Conservation (phyloP, 2,888 invertebrate genomes). For the Zygothrica quintamaculata region DNA sequence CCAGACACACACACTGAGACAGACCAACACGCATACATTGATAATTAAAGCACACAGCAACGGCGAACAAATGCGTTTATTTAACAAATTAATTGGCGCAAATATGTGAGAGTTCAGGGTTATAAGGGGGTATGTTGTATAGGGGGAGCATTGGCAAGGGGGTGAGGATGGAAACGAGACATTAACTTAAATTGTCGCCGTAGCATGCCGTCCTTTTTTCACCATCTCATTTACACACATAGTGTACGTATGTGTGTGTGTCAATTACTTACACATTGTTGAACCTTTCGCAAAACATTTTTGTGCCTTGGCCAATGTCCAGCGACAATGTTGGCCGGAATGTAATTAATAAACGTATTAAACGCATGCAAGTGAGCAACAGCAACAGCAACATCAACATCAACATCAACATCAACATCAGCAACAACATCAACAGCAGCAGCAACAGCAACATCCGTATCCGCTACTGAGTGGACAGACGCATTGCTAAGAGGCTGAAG, state of each 20-base stretch:
- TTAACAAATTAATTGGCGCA: constrained; percentile 79
- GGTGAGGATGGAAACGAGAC: constrained; percentile 45
- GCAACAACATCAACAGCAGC: too few species aligned
- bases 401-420: constrained; percentile 10
- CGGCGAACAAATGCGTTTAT: constrained; percentile 69
- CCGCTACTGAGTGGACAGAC: not conserved
- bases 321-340: constrained; percentile 59
- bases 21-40: constrained; percentile 28
- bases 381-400: too few species aligned
- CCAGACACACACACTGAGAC: constrained; percentile 10
- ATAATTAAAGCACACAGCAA: constrained; percentile 40
- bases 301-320: constrained; percentile 51
- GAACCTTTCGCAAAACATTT: constrained; percentile 65
- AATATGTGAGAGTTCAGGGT: constrained; percentile 44
- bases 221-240: constrained; percentile 7
- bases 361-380: constrained; percentile 73
- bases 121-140: not conserved
- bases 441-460: constrained; percentile 2
- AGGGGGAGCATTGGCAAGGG: too few species aligned
- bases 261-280: constrained; percentile 77
- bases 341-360: constrained; percentile 80
- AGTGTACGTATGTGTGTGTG: constrained; percentile 23
- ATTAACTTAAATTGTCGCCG: constrained; percentile 56
- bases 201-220: constrained; percentile 22
- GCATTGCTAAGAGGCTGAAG: constrained; percentile 24